These are phyloP conservation scores for Tetanocera ferruginea DNA, from an alignment of 2,888 invertebrate species.

Conservation along the genomic window DNA sequence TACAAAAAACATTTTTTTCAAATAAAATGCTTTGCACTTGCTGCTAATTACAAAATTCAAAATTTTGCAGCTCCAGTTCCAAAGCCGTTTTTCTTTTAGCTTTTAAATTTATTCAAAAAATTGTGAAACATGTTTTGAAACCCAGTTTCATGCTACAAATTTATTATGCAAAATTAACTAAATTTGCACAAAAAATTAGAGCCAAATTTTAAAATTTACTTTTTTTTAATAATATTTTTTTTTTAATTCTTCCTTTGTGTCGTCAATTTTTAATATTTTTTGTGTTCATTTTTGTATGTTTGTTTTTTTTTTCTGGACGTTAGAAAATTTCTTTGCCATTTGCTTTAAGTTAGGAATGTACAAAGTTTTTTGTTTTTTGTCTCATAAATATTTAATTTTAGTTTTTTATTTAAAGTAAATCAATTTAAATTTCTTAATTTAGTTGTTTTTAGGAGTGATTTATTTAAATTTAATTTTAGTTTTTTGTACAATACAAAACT, in stretches of 20 bases:
- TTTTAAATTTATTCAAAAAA: no score
- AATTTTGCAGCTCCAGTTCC: no score
- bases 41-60: no score
- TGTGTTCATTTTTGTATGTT: not conserved
- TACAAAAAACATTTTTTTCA: slow-evolving; percentile 4
- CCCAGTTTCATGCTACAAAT: no score
- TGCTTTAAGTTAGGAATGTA: slow-evolving; percentile 43
- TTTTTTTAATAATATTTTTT: no score
- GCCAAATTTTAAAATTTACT: no score
- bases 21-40: slow-evolving; percentile 5
- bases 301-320: slow-evolving; percentile 34
- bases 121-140: no score
- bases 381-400: slow-evolving; percentile 56
- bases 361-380: slow-evolving; percentile 52
- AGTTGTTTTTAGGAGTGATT: slow-evolving; percentile 66
- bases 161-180: no score
- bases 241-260: no score
- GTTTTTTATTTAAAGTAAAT: slow-evolving; percentile 59
- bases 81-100: no score
- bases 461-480: slow-evolving; percentile 33
- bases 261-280: not conserved
- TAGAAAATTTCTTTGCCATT: slow-evolving; percentile 22
- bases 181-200: no score
- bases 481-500: slow-evolving; percentile 39
- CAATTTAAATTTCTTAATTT: slow-evolving; percentile 63